A percentile compares a stretch with the other conserved stretches of the same genome.
These are phyloP conservation scores for Itoplectis maculator DNA, from an alignment of 2,888 invertebrate genomes.

Conservation along the genomic window DNA sequence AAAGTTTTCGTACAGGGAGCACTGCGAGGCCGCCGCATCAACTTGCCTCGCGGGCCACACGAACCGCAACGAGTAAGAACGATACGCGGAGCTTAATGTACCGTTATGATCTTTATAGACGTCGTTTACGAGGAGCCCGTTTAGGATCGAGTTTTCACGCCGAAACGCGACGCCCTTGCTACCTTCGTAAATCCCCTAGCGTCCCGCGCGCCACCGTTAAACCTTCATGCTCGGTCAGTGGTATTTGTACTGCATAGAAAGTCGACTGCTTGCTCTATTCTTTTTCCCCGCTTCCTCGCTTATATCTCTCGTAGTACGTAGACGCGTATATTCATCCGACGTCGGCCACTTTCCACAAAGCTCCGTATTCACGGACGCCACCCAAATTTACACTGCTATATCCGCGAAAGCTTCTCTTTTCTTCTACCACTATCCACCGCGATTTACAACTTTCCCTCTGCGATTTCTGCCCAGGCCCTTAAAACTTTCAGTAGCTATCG, in stretches of 20 bases:
- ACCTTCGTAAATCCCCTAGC: background rate
- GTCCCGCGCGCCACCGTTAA: slow-evolving; percentile 3
- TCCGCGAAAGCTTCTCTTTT: background rate
- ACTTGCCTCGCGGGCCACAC: slow-evolving; percentile 50
- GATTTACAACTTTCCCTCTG: slow-evolving; percentile 19
- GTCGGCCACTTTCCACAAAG: slow-evolving; percentile 23
- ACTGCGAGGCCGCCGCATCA: slow-evolving; percentile 22
- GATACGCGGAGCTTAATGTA: slow-evolving; percentile 82
- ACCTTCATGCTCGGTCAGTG: slow-evolving; percentile 11
- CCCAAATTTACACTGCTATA: background rate
- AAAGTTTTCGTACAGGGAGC: slow-evolving; percentile 49
- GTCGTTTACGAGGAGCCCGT: slow-evolving; percentile 79
- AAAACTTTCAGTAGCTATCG: slow-evolving; percentile 24
- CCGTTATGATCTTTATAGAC: slow-evolving; percentile 82
- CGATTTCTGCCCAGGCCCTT: slow-evolving; percentile 7
- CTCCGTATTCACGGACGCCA: slow-evolving; percentile 9
- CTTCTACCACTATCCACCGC: background rate
- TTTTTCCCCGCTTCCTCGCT: background rate
- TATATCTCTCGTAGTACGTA: too few species aligned
- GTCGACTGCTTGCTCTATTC: background rate
- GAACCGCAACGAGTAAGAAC: slow-evolving; percentile 71
- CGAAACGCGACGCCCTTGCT: slow-evolving; percentile 69
- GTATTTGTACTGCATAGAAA: background rate
- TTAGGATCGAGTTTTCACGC: slow-evolving; percentile 80
- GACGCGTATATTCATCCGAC: too few species aligned